Base-by-base conservation (phyloP, 2,888 invertebrate species). In the Fissipunctia ypsillon region DNA sequence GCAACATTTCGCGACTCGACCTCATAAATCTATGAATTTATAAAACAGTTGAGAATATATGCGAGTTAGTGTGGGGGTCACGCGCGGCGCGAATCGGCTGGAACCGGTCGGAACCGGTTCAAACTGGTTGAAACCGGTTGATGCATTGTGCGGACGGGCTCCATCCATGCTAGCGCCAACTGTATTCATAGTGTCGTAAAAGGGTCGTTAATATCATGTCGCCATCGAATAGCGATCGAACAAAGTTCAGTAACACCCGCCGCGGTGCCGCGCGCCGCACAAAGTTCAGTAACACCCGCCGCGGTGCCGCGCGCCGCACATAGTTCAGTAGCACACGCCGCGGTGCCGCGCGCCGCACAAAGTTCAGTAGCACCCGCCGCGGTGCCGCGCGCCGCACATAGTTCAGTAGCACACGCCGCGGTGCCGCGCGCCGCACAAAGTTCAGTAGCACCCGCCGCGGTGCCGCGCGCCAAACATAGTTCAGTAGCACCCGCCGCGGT, bases 11-110 rank as follows among this genome's bases (percentile, higher is more conserved):
- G 43, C 48, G 38, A 41, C n/a, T 56, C 67, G 48, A 43, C 60
- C 81, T 76, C 70, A 76, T 84, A 84, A 81, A 81, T 84, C 81
- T 76, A 80, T 75, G 65, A 81, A 84, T 81, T 75, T 75, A 71
- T 81, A 80, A 84, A 70, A 60, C 68, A 57, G 41, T 68, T 73
- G 31, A 69, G 69, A 67, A 74, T 80, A 74, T 81, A 66, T 67
- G 63, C 35, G 60, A 74, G 75, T 74, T 74, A 80, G 65, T 59
- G 73, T 43, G 69, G 50, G 12, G 67, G 56, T 80, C 75, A 81
- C 84, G 80, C 68, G 70, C 68, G 45, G 43, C 60, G 41, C 50
- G 41, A 71, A 19, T 59, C 35, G 43, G 64, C 41, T 41, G 61
- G n/a, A 64, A 38, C 48, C 28, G 19, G 43, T 25, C 5, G 35